These are phyloP conservation scores for Macrotus californicus DNA, from an alignment of 2,113 vertebrate species.

Conservation along the genomic window DNA sequence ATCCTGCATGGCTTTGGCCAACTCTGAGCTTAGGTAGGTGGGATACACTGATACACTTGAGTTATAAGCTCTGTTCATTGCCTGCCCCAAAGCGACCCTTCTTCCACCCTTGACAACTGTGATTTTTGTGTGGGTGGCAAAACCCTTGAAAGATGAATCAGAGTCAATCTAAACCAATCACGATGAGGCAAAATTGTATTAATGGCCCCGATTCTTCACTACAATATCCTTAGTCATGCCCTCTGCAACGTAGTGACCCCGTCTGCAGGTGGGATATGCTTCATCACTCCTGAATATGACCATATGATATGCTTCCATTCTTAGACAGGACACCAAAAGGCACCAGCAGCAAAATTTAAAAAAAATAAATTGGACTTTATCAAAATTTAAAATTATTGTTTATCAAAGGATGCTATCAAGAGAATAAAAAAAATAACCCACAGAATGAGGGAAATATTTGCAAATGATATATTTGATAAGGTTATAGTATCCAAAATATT, in stretches of 20 bases:
- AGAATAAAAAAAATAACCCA: neutral
- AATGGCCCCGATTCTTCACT: neutral
- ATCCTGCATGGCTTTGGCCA: neutral
- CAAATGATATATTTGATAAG: neutral
- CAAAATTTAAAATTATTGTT: neutral
- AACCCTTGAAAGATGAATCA: neutral
- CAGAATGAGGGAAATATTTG: neutral
- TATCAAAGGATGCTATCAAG: neutral
- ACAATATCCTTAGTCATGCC: neutral
- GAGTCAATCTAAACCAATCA: neutral
- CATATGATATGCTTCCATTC: neutral
- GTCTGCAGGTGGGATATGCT: neutral
- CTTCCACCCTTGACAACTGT: neutral
- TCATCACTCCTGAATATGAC: neutral
- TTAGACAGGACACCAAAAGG: neutral
- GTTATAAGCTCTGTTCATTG: neutral
- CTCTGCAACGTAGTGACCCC: neutral
- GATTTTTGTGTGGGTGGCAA: neutral
- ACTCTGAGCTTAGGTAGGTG: neutral
- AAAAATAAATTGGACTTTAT: neutral
- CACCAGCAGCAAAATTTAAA: neutral
- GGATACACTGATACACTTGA: rapidly evolving
- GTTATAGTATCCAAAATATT: neutral
- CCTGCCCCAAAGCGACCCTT: neutral
- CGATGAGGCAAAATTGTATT: neutral